Conservation (phyloP, 2,888 invertebrate species). For the Saturnia japonica region DNA sequence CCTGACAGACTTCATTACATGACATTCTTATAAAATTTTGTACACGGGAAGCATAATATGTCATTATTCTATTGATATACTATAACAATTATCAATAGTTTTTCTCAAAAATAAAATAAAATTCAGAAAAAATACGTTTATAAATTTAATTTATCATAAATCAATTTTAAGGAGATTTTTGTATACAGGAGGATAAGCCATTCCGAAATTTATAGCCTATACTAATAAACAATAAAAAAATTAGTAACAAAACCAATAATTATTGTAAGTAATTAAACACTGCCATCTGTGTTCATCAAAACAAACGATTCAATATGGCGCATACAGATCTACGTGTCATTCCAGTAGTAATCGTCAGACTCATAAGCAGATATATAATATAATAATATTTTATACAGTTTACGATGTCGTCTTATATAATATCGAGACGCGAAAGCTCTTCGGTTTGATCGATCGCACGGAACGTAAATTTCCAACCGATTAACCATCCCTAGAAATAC, state of each 20-base stretch:
- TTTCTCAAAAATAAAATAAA: too few species aligned
- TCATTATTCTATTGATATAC: too few species aligned
- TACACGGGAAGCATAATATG: too few species aligned
- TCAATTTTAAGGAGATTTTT: too few species aligned
- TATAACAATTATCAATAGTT: too few species aligned
- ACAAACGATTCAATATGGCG: background rate
- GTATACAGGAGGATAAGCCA: too few species aligned
- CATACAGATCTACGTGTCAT: background rate
- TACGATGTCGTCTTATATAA: background rate
- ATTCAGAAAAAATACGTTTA: too few species aligned
- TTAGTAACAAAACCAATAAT: background rate
- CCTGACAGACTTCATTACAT: too few species aligned
- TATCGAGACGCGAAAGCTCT: conserved; percentile 2
- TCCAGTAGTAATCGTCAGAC: background rate
- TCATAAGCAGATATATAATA: background rate
- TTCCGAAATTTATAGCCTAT: too few species aligned
- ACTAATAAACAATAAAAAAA: too few species aligned
- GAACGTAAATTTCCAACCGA: conserved; percentile 1
- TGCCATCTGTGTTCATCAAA: background rate
- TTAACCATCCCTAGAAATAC: background rate
- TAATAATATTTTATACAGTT: conserved; percentile 2
- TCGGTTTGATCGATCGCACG: conserved; percentile 1
- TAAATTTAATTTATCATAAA: too few species aligned
- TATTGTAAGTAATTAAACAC: background rate
- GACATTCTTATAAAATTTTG: too few species aligned